phyloP scores from a whole-genome alignment of 2,888 invertebrate genomes.

The Acronicta aceris region DNA sequence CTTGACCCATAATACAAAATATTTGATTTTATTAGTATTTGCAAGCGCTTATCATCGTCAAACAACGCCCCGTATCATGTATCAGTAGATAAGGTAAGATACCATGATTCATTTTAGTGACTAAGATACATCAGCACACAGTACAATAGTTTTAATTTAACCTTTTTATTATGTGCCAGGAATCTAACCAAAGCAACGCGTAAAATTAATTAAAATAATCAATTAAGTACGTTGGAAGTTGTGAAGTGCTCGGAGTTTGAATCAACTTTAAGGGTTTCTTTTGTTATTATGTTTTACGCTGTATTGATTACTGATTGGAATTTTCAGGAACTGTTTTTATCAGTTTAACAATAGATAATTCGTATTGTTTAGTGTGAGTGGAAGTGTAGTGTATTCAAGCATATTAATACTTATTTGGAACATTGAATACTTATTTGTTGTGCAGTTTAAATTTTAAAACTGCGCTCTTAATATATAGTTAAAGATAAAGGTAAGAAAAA shows the following conservation, averaged over 20 bases:
- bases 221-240: not conserved
- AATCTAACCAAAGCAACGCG: not conserved
- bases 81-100: slow-evolving; percentile 65
- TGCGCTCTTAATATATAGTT: too few relatives aligned
- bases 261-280: not conserved
- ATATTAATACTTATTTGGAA: too few relatives aligned
- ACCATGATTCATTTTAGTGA: slow-evolving; percentile 63
- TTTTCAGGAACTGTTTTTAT: slow-evolving; percentile 13
- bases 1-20: slow-evolving; percentile 69
- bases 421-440: too few relatives aligned
- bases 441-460: too few relatives aligned
- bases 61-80: slow-evolving; percentile 78
- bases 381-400: too few relatives aligned
- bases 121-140: slow-evolving; percentile 38
- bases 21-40: slow-evolving; percentile 58
- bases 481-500: too few relatives aligned
- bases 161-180: not conserved
- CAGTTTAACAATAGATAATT: slow-evolving; percentile 2
- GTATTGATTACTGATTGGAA: too few relatives aligned
- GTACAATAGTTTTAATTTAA: slow-evolving; percentile 13
- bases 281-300: not conserved
- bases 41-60: slow-evolving; percentile 61
- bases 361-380: not conserved
- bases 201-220: not conserved
- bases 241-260: slow-evolving; percentile 3